Conservation (phyloP, 2,797 vertebrate genomes). For the Sebastes hubbsi region DNA sequence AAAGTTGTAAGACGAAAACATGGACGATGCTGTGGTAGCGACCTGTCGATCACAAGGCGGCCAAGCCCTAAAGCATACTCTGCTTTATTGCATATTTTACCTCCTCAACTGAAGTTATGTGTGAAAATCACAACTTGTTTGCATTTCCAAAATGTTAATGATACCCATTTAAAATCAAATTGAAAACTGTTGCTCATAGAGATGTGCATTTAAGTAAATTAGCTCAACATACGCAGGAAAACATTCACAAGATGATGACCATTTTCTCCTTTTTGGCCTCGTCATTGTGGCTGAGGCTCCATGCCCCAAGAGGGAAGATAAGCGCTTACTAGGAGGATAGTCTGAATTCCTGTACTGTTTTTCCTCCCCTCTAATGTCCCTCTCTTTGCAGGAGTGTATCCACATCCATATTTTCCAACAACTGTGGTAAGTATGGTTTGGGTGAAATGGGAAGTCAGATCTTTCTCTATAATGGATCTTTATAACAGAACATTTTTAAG, state of each 20-base stretch:
- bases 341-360: constrained; percentile 67
- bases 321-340: constrained; percentile 53
- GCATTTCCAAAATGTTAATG: neutral
- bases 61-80: too few species aligned
- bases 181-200: neutral
- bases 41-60: too few species aligned
- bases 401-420: neutral
- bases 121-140: neutral
- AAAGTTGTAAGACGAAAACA: too few species aligned
- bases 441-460: neutral
- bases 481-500: neutral
- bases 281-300: constrained; percentile 51
- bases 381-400: constrained; percentile 21
- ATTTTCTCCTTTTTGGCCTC: constrained; percentile 31
- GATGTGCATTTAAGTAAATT: neutral
- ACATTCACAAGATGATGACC: constrained; percentile 26
- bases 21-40: too few species aligned
- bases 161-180: neutral
- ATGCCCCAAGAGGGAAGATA: constrained; percentile 55
- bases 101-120: neutral
- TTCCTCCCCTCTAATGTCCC: constrained; percentile 25
- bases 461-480: neutral
- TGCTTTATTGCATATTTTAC: neutral
- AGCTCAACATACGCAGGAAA: neutral
- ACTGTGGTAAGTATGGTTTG: too few species aligned